Base-by-base conservation (phyloP, 2,797 vertebrate species). In the Sciurus carolinensis region DNA sequence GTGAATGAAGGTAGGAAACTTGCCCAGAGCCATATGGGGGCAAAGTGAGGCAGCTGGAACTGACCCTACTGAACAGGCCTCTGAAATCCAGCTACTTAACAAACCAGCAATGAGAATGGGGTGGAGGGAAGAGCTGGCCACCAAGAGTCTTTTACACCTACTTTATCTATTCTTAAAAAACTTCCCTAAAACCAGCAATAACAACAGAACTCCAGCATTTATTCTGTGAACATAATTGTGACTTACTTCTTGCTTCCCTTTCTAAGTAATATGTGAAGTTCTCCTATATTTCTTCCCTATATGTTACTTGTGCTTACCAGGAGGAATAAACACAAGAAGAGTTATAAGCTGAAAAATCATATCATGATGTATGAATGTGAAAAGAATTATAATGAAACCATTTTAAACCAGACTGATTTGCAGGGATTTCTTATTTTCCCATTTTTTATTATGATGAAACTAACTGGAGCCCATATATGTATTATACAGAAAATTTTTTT, bases 241-340 rank as follows among this genome's bases (percentile, higher is more conserved):
- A 92, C 50, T 89, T 85, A 77, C 39, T 93, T 94, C 44, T 47
- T 89, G 62, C 13, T 84, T 87, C 42, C 30, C 30, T 96, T 94
- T 90, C 15, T 59, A 90, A 52, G 12, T 50, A 83, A 57, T 50
- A 88, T 39, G 69, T 28, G 91, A 88, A 81, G n/a, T 80, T 26
- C 30, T 44, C 36, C 22, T 22, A 24, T 33, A 47, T 30, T 69
- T 93, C 95, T 71, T 88, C 54, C 30, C 67, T 72, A 9, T 66
- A n/a, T 24, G 1, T n/a, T 93, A 91, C 81, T 87, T 94, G 44
- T 94, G 33, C 14, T 92, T 96, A 90, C 39, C 39, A 30, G 90
- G 52, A 90, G 44, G 91, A 96, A 88, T 47, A 92, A 90, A 69
- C 39, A 57, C 6, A 47, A n/a, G 76, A 22, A 22, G 30, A 44